Conservation (phyloP, 2,113 vertebrate species). For the Myodes glareolus region DNA sequence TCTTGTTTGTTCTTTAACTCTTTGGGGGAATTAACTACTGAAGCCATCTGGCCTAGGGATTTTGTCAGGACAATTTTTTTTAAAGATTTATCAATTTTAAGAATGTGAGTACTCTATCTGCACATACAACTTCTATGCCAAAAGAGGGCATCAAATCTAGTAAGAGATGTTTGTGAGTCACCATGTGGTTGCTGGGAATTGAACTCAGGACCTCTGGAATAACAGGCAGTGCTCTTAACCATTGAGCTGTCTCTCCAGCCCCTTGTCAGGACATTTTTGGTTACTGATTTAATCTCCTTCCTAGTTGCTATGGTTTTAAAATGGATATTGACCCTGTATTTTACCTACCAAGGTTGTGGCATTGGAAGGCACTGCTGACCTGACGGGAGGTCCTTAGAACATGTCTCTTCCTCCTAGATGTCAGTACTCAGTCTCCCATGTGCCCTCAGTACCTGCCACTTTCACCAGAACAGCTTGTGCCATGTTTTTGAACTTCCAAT, state of each 20-base stretch:
- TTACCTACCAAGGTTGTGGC: not conserved
- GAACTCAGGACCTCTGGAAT: not conserved
- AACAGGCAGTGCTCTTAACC: not conserved
- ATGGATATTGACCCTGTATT: not conserved
- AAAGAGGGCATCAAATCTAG: not conserved
- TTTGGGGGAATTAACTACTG: not conserved
- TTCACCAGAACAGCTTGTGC: not conserved
- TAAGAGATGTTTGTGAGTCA: not conserved
- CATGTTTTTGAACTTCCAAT: not conserved
- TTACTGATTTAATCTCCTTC: not conserved
- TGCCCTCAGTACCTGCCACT: not conserved
- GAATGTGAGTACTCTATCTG: too few relatives aligned
- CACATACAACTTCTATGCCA: too few relatives aligned
- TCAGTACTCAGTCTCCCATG: not conserved
- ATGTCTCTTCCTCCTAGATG: not conserved
- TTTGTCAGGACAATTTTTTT: not conserved
- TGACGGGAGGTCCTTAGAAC: not conserved
- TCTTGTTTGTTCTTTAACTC: not conserved
- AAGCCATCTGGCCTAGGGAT: not conserved
- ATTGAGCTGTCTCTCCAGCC: not conserved
- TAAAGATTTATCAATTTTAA: not conserved
- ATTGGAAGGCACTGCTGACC: not conserved
- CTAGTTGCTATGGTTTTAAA: not conserved
- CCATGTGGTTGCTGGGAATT: not conserved
- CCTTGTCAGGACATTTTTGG: not conserved